Conservation (phyloP, 2,113 vertebrate genomes). For the Dasypus novemcinctus region DNA sequence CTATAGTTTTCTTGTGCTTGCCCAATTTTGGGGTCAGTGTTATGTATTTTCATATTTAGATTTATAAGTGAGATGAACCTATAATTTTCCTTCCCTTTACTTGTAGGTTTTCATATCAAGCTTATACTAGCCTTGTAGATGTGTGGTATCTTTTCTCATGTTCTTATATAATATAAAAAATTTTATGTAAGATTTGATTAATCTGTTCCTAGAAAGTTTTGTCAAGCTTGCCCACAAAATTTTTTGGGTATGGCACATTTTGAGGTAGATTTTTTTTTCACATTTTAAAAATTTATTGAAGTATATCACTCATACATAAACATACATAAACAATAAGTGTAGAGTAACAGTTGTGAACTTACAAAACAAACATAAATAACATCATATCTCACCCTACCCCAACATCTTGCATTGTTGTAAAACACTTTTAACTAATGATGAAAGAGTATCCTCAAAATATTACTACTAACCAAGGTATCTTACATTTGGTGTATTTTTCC, state of each 20-base stretch:
- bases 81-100: background rate
- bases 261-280: constrained; percentile 1
- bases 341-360: too few relatives aligned
- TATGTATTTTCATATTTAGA: background rate
- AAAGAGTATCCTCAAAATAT: too few relatives aligned
- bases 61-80: background rate
- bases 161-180: background rate
- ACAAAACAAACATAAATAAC: too few relatives aligned
- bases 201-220: background rate
- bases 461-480: too few relatives aligned
- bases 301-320: too few relatives aligned
- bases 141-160: background rate
- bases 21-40: background rate
- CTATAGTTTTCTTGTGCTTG: background rate
- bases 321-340: too few relatives aligned
- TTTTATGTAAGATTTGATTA: background rate
- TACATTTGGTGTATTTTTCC: too few relatives aligned
- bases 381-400: too few relatives aligned
- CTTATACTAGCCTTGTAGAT: background rate
- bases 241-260: background rate
- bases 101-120: background rate
- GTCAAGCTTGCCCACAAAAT: background rate
- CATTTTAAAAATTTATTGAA: too few relatives aligned
- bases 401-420: too few relatives aligned
- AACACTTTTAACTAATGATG: too few relatives aligned